Evolutionary conservation across 2,113 vertebrate species (phyloP).

Genomic region (Aegotheles bennettii): DNA sequence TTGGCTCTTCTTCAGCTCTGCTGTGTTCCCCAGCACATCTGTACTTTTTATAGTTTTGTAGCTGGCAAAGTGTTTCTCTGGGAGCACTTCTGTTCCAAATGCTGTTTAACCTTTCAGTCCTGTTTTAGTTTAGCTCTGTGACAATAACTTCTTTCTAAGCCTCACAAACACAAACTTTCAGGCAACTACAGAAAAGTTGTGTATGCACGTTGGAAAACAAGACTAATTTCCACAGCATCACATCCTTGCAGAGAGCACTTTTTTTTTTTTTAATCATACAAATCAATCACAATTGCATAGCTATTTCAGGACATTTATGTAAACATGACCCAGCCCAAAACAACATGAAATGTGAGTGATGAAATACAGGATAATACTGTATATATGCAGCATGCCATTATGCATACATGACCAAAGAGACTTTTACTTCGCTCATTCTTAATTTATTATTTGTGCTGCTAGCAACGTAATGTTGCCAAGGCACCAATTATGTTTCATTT

Average conservation of each 20-base stretch:
- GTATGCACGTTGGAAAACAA: neutral
- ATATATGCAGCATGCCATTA: neutral
- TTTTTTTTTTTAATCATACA: neutral
- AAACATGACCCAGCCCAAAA: neutral
- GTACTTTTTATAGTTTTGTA: neutral
- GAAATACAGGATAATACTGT: neutral
- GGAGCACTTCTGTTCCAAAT: neutral
- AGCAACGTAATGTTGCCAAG: slow-evolving; percentile 50
- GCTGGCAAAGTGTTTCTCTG: neutral
- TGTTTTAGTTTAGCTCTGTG: neutral
- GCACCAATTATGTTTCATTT: slow-evolving; percentile 66
- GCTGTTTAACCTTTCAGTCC: neutral
- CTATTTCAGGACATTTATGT: neutral
- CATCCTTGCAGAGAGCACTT: neutral
- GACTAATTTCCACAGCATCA: neutral
- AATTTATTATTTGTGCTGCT: slow-evolving; percentile 67
- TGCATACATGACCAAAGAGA: slow-evolving; percentile 27
- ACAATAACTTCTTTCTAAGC: neutral
- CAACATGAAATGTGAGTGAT: neutral
- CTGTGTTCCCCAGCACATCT: neutral
- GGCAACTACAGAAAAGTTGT: neutral
- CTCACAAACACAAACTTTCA: neutral
- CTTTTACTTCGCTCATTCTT: slow-evolving; percentile 45
- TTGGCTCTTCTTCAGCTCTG: slow-evolving; percentile 36
- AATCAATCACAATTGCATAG: neutral